Base-by-base conservation (phyloP, 2,797 vertebrate species). In the Buphagus erythrorhynchus region DNA sequence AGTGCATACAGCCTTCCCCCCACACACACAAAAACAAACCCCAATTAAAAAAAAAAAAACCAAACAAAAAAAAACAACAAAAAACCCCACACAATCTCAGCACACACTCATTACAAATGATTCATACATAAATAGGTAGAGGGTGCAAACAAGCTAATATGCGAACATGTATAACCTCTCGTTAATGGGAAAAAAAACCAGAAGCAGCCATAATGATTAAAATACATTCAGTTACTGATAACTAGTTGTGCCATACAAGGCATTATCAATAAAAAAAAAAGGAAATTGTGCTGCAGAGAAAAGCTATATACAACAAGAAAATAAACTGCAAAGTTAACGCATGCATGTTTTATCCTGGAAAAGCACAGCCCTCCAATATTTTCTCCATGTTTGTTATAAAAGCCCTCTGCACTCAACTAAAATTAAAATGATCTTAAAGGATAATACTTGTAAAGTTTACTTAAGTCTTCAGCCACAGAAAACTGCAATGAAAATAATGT, bases 91-190 rank as follows among this genome's bases (percentile, higher is more conserved):
- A 95, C 97, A 97, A 97, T 94, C 97, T 98, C 95, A 94, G 96
- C 97, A 97, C 97, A 96, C 96, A 93, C 94, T 96, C 97, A 95
- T 98, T 97, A 97, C 97, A 97, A 97, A 98, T 98, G 97, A 98
- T 98, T 98, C 97, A 98, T 97, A 98, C 98, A 98, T 98, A 98
- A 98, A 98, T 98, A 98, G 96, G 92, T 96, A 95, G 97, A 98
- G 97, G 97, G 97, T 98, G 97, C 97, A 98, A 98, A 98, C 97
- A 97, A 98, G 97, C 97, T 97, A 97, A 97, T 98, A 97, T 96
- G 98, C 97, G 68, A 98, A 98, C 93, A 78, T 96, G 97, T 96
- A 97, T 95, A 98, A 97, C 95, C 97, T 98, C 93, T 96, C 94
- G 97, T 98, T 98, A 98, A 98, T 97, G 97, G 93, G 86, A 14